These are phyloP conservation scores for Mechanitis messenoides DNA, from an alignment of 2,888 invertebrate genomes.

Conservation along the genomic window DNA sequence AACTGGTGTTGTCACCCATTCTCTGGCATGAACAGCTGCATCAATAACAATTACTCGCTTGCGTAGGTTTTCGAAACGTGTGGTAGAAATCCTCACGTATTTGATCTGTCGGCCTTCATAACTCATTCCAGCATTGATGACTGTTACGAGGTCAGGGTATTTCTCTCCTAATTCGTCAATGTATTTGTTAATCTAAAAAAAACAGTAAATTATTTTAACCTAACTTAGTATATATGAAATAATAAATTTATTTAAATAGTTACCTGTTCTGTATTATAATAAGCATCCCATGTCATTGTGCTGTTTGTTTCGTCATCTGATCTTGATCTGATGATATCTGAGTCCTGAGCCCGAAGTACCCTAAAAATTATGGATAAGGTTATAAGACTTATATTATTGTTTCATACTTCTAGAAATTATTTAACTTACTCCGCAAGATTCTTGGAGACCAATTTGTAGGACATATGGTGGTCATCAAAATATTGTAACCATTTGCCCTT, in stretches of 20 bases:
- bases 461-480: conserved; percentile 47
- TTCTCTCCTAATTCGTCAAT: conserved; percentile 55
- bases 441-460: conserved; percentile 49
- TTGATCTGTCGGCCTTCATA: conserved; percentile 78
- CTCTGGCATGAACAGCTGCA: conserved; percentile 80
- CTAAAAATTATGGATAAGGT: conserved; percentile 35
- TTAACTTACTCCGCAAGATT: conserved; percentile 58
- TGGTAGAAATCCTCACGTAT: conserved; percentile 77
- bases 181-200: conserved; percentile 69
- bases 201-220: conserved; percentile 7
- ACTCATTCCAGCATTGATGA: conserved; percentile 75
- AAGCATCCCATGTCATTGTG: conserved; percentile 56
- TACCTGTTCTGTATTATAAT: conserved; percentile 39
- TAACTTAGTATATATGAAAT: background rate
- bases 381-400: background rate
- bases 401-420: background rate
- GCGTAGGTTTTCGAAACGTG: conserved; percentile 53
- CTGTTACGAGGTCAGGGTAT: conserved; percentile 69
- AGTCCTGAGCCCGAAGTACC: conserved; percentile 56
- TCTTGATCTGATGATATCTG: conserved; percentile 38
- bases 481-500: conserved; percentile 54
- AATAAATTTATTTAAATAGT: background rate
- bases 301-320: conserved; percentile 41
- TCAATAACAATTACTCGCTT: conserved; percentile 79
- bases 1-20: conserved; percentile 84